Evolutionary conservation across 2,888 invertebrate species (phyloP).

Genomic region (Erebia aethiops): DNA sequence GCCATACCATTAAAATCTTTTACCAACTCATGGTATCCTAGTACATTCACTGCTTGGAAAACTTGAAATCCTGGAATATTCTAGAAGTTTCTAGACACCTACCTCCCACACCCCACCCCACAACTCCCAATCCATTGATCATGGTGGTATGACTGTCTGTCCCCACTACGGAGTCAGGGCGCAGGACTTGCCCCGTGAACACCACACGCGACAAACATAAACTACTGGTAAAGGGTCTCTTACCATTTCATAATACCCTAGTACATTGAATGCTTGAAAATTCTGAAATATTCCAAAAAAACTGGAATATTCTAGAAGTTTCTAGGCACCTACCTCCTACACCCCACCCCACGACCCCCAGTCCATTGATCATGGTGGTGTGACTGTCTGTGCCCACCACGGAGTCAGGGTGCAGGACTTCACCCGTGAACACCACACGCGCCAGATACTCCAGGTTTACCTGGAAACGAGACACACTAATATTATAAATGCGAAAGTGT

Average conservation of each 20-base stretch:
- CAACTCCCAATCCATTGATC: constrained; percentile 98
- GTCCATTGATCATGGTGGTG: constrained; percentile 99
- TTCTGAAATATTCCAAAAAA: too few species aligned
- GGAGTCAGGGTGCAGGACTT: constrained; percentile 91
- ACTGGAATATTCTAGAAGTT: too few species aligned
- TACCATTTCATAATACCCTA: too few species aligned
- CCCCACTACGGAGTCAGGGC: constrained; percentile 97
- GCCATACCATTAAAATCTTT: too few species aligned
- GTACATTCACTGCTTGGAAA: constrained; percentile 2
- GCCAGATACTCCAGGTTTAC: constrained; percentile 97
- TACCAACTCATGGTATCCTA: neutral
- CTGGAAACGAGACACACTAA: constrained; percentile 76
- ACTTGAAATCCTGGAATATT: neutral
- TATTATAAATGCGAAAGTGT: neutral
- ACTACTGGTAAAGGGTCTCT: too few species aligned
- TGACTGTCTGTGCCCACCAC: constrained; percentile 99
- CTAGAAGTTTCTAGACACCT: neutral
- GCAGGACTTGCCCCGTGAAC: constrained; percentile 86
- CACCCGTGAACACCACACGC: constrained; percentile 90
- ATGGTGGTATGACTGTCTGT: constrained; percentile 99
- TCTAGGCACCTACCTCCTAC: constrained; percentile 85
- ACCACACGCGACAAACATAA: constrained; percentile 84
- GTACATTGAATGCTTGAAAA: too few species aligned
- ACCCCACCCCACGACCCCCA: constrained; percentile 98
- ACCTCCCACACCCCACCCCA: constrained; percentile 98